Base-by-base conservation (phyloP, 2,113 vertebrate species). In the Vanacampus margaritifer region DNA sequence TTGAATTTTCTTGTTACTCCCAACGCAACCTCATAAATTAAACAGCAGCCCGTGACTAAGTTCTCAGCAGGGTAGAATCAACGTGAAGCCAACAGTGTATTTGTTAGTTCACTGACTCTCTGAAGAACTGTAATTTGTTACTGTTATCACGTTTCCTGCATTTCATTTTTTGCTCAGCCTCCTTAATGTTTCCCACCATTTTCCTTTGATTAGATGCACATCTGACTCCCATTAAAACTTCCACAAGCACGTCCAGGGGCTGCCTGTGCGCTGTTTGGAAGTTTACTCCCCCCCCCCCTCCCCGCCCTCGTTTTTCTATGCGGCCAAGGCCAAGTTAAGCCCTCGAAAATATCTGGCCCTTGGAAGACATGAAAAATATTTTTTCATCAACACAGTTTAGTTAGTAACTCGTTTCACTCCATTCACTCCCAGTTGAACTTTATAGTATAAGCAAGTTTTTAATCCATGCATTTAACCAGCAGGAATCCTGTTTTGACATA, bases 201-300 rank as follows among this genome's bases (percentile, higher is more conserved):
- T 89, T 87, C 69, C 80, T 89, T 88, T 91, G 88, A 92, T 92
- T 91, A 90, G 71, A 65, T 68, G 64, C 76, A 84, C 91, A 92
- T 89, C 91, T 92, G 91, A 89, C 71, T 91, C 75, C 81, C 75
- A 91, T 91, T 91, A 91, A 80, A 88, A 59, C 78, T 75, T 87
- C 83, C 82, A 89, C 87, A 79, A 59, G 74, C 77, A 78, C 67
- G 82, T 86, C 86, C 89, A 87, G 72, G 61, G 60, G 50, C 74
- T 82, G 76, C 74, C 67, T 76, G 68, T 50, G 73, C 75, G 77
- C 69, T 68, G 46, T 50, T 87, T 84, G 85, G 87, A 89, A 88
- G 87, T 3, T 74, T 65, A 17, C 70, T 69, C 76, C 21, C n/a
- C 23, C 24, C 26, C 6, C 67, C 64, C 21, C n/a, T 19, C 24